Base-by-base conservation (phyloP, 2,113 vertebrate species). In the Gobiocypris rarus region DNA sequence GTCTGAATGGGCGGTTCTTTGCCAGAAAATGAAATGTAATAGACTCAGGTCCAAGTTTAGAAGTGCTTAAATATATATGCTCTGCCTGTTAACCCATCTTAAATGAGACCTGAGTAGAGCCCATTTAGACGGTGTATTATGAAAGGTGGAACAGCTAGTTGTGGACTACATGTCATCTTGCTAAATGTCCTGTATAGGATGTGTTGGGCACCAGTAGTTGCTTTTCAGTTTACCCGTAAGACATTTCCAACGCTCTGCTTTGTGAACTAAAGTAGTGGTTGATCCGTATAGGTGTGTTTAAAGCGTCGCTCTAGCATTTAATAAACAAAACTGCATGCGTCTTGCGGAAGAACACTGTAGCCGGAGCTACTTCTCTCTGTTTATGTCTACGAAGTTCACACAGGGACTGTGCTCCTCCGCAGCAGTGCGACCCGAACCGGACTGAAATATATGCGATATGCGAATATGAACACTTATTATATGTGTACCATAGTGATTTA, bases 51-150 rank as follows among this genome's bases (percentile, higher is more conserved):
- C 19, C 52, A 61, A 26, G 56, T 78, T 61, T 78, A 78, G 56
- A 38, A 59, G 22, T 59, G 54, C 75, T 38, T 5, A 78, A 10
- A 43, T 71, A 41, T 78, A 78, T 59, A 43, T 26, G 75, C 22
- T 78, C 75, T 78, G 56, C 75, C 56, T 78, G 34, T 61, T 59
- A 77, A 61, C 56, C n/a, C n/a, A 41, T 24, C 56, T 78, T 45
- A 78, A 78, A 78, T 61, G 24, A 78, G 56, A 26, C 34, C 75
- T 10, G 54, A 61, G 22, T n/a, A 56, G 15, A 22, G 74, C 28
- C 50, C 4, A 31, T 26, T 28, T 17, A 50, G 14, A 50, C 7
- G 2, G 43, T 6, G 26, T 52, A 54, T 52, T 75, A 75, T 75
- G 26, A 75, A 26, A 52, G 3, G 9, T 31, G 48, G 5, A 28